A percentile compares a stretch with the other conserved stretches of the same genome.
These are phyloP conservation scores for Sphaerophoria rueppellii DNA, from an alignment of 2,888 invertebrate species.

Conservation along the genomic window DNA sequence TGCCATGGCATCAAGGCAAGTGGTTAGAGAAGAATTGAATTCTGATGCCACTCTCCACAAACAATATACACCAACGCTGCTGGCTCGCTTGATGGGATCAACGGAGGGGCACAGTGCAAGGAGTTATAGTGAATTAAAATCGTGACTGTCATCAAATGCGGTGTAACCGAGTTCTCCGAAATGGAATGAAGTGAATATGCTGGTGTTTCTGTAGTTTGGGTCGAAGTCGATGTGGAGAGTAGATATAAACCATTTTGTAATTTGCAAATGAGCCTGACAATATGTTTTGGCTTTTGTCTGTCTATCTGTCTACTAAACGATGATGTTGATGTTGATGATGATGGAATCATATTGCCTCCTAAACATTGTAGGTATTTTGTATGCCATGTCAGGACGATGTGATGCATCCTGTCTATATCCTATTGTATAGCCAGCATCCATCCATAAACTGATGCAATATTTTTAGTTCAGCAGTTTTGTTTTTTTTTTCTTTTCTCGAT, in stretches of 20 bases:
- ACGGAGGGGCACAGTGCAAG: background rate
- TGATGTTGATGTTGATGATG: conserved; percentile 24
- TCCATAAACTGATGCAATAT: background rate
- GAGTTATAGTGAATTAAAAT: conserved; percentile 42
- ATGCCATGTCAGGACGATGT: conserved; percentile 19
- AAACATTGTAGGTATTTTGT: conserved; percentile 30
- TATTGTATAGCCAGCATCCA: background rate
- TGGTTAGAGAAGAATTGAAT: background rate
- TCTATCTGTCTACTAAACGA: conserved; percentile 41
- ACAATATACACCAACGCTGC: background rate
- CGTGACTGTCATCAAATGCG: conserved; percentile 68
- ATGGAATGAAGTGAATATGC: conserved; percentile 1
- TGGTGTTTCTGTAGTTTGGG: too few relatives aligned
- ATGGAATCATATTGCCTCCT: conserved; percentile 35
- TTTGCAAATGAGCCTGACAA: conserved; percentile 72
- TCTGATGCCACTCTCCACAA: background rate
- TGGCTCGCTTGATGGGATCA: background rate
- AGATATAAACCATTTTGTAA: conserved; percentile 68
- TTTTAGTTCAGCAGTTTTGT: background rate
- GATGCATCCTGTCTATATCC: conserved; percentile 21
- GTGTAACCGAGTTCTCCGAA: conserved; percentile 1
- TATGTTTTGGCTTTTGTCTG: conserved; percentile 51
- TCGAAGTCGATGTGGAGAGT: background rate
- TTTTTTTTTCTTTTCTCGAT: conserved; percentile 5
- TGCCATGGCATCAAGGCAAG: background rate